Evolutionary conservation across 1,140 invertebrate genomes (phyloP), one percentile per base, ranked within the genome.

Genomic region (Eueides isabella): DNA sequence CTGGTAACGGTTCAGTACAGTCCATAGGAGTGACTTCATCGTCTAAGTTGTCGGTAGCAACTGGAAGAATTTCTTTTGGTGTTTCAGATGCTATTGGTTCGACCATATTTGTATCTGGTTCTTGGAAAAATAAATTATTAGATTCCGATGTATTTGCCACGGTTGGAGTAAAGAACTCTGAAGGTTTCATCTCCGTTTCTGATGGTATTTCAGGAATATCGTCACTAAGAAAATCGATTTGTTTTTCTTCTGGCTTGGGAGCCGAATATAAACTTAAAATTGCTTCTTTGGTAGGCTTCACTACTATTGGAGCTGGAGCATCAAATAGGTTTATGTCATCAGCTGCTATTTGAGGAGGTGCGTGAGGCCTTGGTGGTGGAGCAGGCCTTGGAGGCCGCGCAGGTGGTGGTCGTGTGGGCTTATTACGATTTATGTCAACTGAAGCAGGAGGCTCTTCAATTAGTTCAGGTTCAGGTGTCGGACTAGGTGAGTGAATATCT

Each of bases 401-500:
- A 1, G 89, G 89, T 1, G 88, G 85, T 16, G 88, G 88, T 30
- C 88, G 80, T 2, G 77, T 75, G 11, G 91, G 88, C 66, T 93
- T 93, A 75, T 93, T 94, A 74, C 90, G 86, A 71, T 92, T 93
- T 1, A 91, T 85, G 75, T 94, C 93, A 64, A 84, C 78, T 12
- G 75, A 77, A 6, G 86, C 80, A 7, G 71, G 63, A 29, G 76
- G 29, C 16, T 89, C 87, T 6, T 87, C 85, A 4, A 80, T 63
- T 12, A 81, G 67, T 23, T 92, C 89, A 44, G 95, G 95, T 74
- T 97, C 96, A 0, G 97, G 97, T 2, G 97, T 98, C 1, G 97
- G 97, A 78, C 96, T 97, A 1, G 97, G 97, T 1, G 97, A 97
- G 85, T 97, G 96, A 23, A 96, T 93, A 78, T 96, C 96, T 55